Evolutionary conservation across 2,888 invertebrate genomes (phyloP), one percentile per base, ranked within the genome.

Genomic region (Ochropleura plecta): DNA sequence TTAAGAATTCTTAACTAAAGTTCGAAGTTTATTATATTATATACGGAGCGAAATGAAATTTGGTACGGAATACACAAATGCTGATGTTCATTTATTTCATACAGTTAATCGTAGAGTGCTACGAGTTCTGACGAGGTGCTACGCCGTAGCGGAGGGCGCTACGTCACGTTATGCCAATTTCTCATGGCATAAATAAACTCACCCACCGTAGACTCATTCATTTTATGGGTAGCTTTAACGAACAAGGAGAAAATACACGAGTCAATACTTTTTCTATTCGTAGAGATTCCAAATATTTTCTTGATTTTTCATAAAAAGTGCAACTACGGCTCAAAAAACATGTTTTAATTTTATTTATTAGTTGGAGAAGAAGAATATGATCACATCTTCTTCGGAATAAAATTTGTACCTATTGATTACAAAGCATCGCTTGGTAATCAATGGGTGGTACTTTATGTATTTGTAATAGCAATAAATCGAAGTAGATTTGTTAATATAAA

Each of bases 131-230:
- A 49, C 49, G 49, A 14, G 20, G 20, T 51, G 57, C 73, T 81
- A 81, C 76, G 81, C 12, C 76, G 76, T 81, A 76, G 81, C 62
- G 14, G 49, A 12, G 12, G n/a, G 9, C 1, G 74, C 74, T 73
- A 74, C 48, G 42, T 18, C 48, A 42, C 42, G 48, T 53, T 8
- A 70, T 51, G 16, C 30, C 46, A 73, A 53, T 68, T 64, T 51
- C 18, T 48, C 20, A 5, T 20, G 8, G n/a, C 40, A 46, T 48
- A 62, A 60, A 69, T 30, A 49, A 30, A 48, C 12, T 30, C 51
- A 30, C n/a, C 40, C 53, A n/a, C 16, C n/a, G 64, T 14, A 62
- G 6, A 16, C 16, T 30, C 8, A 48, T 48, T 42, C 42, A 42
- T 20, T 10, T 69, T 46, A 44, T 30, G 12, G 7, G 8, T 51